Evolutionary conservation across 2,113 vertebrate genomes (phyloP), one percentile per base, ranked within the genome.

Genomic region (Bos indicus): DNA sequence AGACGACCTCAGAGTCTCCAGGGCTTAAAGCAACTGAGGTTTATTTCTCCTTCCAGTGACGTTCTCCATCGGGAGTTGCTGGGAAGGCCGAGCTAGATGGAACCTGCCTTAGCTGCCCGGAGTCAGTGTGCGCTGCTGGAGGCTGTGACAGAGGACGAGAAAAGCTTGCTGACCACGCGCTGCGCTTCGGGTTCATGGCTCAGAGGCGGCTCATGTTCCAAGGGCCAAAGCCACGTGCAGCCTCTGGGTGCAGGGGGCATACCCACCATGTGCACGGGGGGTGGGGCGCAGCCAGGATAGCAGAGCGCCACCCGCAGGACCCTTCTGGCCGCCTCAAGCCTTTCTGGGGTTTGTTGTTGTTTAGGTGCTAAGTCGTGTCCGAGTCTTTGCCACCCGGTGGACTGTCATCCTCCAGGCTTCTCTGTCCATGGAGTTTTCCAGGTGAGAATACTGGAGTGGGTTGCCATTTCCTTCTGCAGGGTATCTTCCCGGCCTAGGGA

Each of bases 81-180:
- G 4, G 51, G 54, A 90, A 36, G 51, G n/a, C 28, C 48, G 0
- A 21, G 4, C 21, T 64, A 2, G 30, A 46, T 25, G 56, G 43
- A 43, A 5, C 54, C 48, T 10, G 2, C 2, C 48, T 67, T 2
- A 28, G 87, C 64, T 11, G 2, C 15, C 1, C 0, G 3, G 43
- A 48, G 33, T 1, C 51, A 52, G 74, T 59, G 36, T 9, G 26
- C 1, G 0, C 10, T 2, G n/a, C 19, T 12, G 89, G 60, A 5
- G 28, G 12, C 14, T 26, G 25, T 43, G 59, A 21, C 30, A 15
- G 51, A 86, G 84, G 56, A 40, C 33, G 54, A 67, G 46, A 19
- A 59, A 59, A 21, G 46, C 19, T 0, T 4, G 60, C 60, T 11
- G 2, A 17, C 48, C 15, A 0, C 0, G 25, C 1, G 11, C 36